Evolutionary conservation across 2,888 invertebrate genomes (phyloP), one percentile per base, ranked within the genome.

Genomic region (Torymus aiolomorphi): DNA sequence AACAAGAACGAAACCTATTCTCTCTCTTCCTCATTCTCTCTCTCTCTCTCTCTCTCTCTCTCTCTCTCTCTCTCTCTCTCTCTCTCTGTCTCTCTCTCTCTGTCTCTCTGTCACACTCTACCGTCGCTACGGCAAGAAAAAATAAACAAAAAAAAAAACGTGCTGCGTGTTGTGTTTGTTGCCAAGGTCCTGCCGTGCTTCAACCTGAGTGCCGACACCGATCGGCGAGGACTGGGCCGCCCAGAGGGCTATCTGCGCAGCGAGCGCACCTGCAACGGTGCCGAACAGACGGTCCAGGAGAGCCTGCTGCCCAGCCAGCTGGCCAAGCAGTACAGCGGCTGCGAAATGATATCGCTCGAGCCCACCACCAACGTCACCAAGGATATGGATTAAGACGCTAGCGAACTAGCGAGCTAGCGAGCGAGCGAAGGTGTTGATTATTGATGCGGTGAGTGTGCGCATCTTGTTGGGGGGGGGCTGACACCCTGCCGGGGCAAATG

Each of bases 241-340:
- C 54, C 91, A 77, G 91, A 91, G 79, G 93, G 93, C 84, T 92
- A 93, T 10, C 18, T 51, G 24, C 69, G 77, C 11, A 70, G 59
- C 54, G 65, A 77, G 24, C 75, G 75, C 31, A 72, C 72, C 52
- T 94, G 95, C 89, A 96, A 95, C 86, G 95, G 95, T 1, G 94
- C 94, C 85, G 95, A 80, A 18, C 73, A 77, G n/a, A 95, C 95
- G 1, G 93, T 94, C 84, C 95, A 95, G 86, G 94, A 94, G 87
- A 93, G 93, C 57, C 89, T 94, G 84, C 88, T 94, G 79, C 93
- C 93, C 4, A 84, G 84, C 62, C 84, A 85, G 16, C 80, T 84
- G 54, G 61, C 83, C 57, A 85, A 85, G 70, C 86, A 85, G 76
- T 82, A 76, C 65, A 86, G 86, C 49, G 85, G 83, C 56, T 86